Evolutionary conservation across 2,113 vertebrate species (phyloP), one percentile per base, ranked within the genome.

Genomic region (Heterocephalus glaber): DNA sequence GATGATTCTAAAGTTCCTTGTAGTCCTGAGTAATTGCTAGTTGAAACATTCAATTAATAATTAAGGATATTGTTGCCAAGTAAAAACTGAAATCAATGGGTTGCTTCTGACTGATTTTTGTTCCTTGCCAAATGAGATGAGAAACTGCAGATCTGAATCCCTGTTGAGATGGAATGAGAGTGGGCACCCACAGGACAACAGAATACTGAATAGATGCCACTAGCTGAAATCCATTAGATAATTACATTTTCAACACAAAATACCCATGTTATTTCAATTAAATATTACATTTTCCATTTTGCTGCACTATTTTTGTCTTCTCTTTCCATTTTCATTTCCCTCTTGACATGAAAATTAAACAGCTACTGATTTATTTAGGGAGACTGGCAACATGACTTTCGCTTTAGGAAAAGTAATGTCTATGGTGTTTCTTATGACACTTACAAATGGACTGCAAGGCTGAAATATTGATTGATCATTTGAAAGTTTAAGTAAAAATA

Each of bases 1-100:
- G 38, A 63, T 33, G 80, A 65, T 86, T 80, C 26, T 86, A n/a
- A 87, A 89, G 20, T 49, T 92, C 86, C 79, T 61, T 58, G 19
- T 68, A 87, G 52, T 89, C 77, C 52, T 0, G 35, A 70, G 12
- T 52, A 24, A 89, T 56, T 80, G 22, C 16, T 84, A 35, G 22
- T 16, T 96, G 79, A 95, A 97, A 80, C 63, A 16, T 3, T 76
- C 49, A 89, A 76, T 93, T 96, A 89, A 80, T 87, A 72, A 91
- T 70, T 95, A 92, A 93, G n/a, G 26, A 63, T 19, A 72, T 20
- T 61, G 35, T 70, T 77, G 33, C 68, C 63, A 92, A 92, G 63
- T 83, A 63, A 58, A 58, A 58, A 80, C 33, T 63, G 52, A 80
- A 70, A 80, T 90, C 38, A 84, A 83, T 92, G 26, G 8, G 9